Percentiles rank a stretch among this genome's conserved stretches.
Evolutionary conservation across 2,797 vertebrate species (phyloP).

Genomic region (Ctenochaetus hawaiiensis): DNA sequence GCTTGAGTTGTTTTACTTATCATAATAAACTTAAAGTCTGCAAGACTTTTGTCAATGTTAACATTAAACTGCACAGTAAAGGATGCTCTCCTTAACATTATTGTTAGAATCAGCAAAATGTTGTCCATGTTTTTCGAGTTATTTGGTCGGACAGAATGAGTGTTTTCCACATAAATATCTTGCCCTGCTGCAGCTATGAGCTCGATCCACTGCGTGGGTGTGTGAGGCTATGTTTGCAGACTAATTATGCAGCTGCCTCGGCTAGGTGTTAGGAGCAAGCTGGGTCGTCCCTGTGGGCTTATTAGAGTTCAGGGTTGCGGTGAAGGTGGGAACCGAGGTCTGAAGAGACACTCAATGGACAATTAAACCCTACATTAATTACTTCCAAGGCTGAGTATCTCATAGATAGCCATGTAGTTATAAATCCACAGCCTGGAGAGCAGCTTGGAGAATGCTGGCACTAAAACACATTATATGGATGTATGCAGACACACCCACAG

Average conservation of each 20-base stretch:
- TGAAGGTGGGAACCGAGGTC: conserved; percentile 70
- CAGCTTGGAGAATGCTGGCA: not conserved
- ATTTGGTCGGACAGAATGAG: not conserved
- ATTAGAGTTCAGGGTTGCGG: conserved; percentile 81
- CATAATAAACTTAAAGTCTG: too few relatives aligned
- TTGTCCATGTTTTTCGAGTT: not conserved
- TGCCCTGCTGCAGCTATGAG: not conserved
- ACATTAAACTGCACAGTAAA: too few relatives aligned
- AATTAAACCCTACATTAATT: conserved; percentile 87
- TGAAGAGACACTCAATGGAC: conserved; percentile 71
- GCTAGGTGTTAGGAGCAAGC: conserved; percentile 69
- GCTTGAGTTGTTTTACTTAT: too few relatives aligned
- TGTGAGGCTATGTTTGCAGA: conserved; percentile 63
- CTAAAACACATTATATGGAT: conserved; percentile 6
- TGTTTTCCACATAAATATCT: not conserved
- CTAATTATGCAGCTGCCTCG: conserved; percentile 78
- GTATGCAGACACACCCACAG: not conserved
- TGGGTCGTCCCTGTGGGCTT: conserved; percentile 82
- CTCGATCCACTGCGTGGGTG: not conserved
- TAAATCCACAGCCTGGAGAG: conserved; percentile 68
- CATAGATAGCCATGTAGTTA: conserved; percentile 30
- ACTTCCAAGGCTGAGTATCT: conserved; percentile 77
- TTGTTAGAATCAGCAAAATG: not conserved
- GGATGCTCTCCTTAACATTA: too few relatives aligned
- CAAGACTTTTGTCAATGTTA: too few relatives aligned